Evolutionary conservation across 53 echinoderm and acorn worm genomes (phyloP).

Genomic region (Astropecten irregularis): DNA sequence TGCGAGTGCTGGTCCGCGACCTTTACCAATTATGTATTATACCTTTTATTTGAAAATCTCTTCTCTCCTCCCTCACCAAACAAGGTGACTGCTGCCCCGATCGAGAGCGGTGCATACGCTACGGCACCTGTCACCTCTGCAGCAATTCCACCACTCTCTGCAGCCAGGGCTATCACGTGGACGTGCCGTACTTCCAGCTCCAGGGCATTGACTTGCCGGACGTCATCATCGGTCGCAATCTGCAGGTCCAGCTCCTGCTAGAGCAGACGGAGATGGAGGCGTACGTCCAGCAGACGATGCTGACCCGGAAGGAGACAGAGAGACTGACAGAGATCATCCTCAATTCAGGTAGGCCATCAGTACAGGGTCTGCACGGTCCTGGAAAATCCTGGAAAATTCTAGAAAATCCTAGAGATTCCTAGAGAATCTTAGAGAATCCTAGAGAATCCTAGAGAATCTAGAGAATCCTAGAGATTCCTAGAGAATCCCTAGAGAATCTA

Average conservation of each 20-base stretch:
- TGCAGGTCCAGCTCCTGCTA: constrained; percentile 52
- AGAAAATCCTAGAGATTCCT: background rate
- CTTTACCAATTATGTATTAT: too few species aligned
- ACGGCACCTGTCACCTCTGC: constrained; percentile 64
- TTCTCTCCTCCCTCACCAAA: too few species aligned
- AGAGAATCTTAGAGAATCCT: too few species aligned
- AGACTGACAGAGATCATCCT: constrained; percentile 25
- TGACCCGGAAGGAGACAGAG: constrained; percentile 61
- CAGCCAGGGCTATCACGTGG: constrained; percentile 62
- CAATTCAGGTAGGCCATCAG: constrained; percentile 66
- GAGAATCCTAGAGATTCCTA: too few species aligned
- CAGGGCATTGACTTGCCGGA: constrained; percentile 34
- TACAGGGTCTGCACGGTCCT: background rate
- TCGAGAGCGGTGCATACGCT: constrained; percentile 40
- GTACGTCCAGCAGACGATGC: constrained; percentile 28
- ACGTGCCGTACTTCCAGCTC: constrained; percentile 67
- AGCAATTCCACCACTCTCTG: constrained; percentile 39
- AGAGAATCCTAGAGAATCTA: background rate
- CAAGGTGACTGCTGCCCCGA: constrained; percentile 71
- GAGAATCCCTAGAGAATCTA: too few species aligned
- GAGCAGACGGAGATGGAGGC: constrained; percentile 55
- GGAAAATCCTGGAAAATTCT: background rate
- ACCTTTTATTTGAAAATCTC: too few species aligned
- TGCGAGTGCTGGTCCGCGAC: too few species aligned
- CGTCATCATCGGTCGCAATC: constrained; percentile 5